phyloP scores from a whole-genome alignment of 2,113 vertebrate species.

The Podarcis muralis region DNA sequence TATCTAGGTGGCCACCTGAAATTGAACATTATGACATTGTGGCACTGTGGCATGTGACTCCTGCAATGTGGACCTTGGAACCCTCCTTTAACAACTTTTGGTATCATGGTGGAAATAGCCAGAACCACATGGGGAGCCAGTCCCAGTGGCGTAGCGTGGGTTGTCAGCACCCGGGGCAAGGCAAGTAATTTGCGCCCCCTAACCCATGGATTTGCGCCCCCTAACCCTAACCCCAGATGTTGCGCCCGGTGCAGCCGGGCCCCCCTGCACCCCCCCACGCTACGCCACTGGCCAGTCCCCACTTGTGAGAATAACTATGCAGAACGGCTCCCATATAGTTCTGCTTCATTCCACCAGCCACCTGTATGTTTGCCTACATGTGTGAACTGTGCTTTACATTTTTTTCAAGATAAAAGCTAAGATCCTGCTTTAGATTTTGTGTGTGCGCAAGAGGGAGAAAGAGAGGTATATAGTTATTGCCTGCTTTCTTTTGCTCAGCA shows the following conservation, averaged over 20 bases:
- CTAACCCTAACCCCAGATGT: too few species aligned
- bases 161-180: too few species aligned
- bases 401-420: not conserved
- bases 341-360: not conserved
- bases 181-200: too few species aligned
- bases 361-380: not conserved
- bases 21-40: not conserved
- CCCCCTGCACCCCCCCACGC: too few species aligned
- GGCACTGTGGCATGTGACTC: not conserved
- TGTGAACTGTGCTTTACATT: not conserved
- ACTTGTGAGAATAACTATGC: not conserved
- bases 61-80: not conserved
- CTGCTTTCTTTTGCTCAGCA: not conserved
- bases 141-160: too few species aligned
- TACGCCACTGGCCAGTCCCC: not conserved
- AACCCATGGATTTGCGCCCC: too few species aligned
- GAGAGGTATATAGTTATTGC: not conserved
- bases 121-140: not conserved
- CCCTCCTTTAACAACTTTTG: not conserved
- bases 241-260: too few species aligned
- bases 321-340: too few species aligned
- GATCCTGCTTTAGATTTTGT: not conserved
- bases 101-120: not conserved
- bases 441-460: not conserved
- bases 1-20: not conserved